Percentiles rank a stretch among this genome's conserved stretches.
Conservation (phyloP, 1,140 invertebrate species). For the Sminthurinus signatus region DNA sequence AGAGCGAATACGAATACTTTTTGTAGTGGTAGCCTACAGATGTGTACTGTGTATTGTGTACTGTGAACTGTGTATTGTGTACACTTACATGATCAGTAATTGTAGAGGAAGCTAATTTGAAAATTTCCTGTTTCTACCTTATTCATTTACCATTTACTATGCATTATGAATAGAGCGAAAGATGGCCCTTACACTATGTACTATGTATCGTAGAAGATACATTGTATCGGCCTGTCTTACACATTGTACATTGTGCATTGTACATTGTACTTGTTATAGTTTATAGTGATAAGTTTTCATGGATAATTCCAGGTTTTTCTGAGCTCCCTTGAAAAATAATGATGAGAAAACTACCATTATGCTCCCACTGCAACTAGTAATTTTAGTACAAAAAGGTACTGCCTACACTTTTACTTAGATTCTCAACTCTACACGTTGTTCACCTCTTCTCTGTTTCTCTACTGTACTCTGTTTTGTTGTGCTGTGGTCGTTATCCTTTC, state of each 20-base stretch:
- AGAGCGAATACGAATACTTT: too few species aligned
- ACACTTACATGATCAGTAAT: constrained; percentile 19
- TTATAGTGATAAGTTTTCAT: constrained; percentile 25
- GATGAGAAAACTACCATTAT: constrained; percentile 30
- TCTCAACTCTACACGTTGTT: not conserved
- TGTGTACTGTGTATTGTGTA: too few species aligned
- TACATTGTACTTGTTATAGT: too few species aligned
- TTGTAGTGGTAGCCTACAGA: too few species aligned
- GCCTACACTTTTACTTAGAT: constrained; percentile 16
- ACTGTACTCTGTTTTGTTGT: not conserved
- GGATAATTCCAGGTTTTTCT: constrained; percentile 29
- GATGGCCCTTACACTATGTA: too few species aligned
- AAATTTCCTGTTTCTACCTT: constrained; percentile 35
- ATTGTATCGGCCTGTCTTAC: too few species aligned
- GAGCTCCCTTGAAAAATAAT: constrained; percentile 23
- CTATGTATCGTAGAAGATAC: constrained; percentile 14
- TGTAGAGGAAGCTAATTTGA: constrained; percentile 39
- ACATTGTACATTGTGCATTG: too few species aligned
- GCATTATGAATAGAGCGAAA: not conserved
- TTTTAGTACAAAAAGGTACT: constrained; percentile 24
- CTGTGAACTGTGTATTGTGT: too few species aligned
- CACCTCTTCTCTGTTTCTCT: not conserved
- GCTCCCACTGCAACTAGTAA: constrained; percentile 27
- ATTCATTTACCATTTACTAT: constrained; percentile 23
- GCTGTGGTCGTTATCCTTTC: too few species aligned